A percentile compares a stretch with the other conserved stretches of the same genome.
Conservation (phyloP, 2,888 invertebrate species). For the Choristoneura rosaceana region DNA sequence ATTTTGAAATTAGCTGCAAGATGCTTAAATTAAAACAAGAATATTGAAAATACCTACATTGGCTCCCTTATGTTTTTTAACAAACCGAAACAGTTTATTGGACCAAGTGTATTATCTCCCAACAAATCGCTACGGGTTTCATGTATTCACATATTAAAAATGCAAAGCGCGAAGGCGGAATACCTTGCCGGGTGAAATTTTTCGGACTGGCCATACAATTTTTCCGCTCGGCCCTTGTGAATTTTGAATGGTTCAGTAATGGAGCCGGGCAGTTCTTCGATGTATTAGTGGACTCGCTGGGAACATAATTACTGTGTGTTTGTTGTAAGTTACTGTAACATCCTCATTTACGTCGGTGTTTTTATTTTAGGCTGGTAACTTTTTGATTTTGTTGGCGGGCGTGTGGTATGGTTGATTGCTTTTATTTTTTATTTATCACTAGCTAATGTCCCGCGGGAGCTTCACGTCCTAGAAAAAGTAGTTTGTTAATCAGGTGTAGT, state of each 20-base stretch:
- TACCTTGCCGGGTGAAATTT: neutral
- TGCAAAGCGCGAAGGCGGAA: neutral
- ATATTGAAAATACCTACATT: too few species aligned
- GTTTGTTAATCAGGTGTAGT: too few species aligned
- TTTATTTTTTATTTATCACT: too few species aligned
- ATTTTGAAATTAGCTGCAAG: too few species aligned
- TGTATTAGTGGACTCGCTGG: neutral
- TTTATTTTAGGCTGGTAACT: neutral
- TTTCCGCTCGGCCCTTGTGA: conserved; percentile 13
- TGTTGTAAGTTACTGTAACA: neutral
- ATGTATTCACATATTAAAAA: conserved; percentile 10
- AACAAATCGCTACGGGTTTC: neutral
- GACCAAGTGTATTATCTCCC: neutral
- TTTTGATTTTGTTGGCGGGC: neutral
- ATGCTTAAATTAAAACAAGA: too few species aligned
- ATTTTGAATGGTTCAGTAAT: conserved; percentile 15
- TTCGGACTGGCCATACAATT: conserved; percentile 9
- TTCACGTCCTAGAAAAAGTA: too few species aligned
- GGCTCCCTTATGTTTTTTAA: too few species aligned
- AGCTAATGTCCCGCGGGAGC: too few species aligned
- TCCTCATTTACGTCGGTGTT: conserved; percentile 3
- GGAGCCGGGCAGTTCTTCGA: neutral
- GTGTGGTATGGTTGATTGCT: too few species aligned
- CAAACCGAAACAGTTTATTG: neutral
- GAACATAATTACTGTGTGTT: neutral